Evolutionary conservation across 2,113 vertebrate genomes (phyloP), one percentile per base, ranked within the genome.

Genomic region (Larimichthys polyactis): DNA sequence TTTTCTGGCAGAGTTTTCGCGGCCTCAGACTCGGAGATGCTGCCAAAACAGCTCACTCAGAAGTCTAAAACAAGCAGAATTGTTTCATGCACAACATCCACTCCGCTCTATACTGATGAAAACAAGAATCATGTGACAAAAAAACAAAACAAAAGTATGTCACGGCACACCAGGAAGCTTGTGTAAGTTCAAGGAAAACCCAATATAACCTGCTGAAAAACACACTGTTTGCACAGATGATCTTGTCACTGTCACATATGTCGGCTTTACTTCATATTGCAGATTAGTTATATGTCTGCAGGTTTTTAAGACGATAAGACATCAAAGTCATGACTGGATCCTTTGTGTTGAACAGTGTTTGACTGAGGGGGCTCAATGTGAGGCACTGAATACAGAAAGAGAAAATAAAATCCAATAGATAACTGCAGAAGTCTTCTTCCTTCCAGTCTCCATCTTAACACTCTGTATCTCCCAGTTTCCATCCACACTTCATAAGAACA

Each of bases 401-500:
- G 57, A 27, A 27, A 9, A 17, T 15, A 66, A 29, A 24, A 24
- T 24, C 24, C 24, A 24, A 24, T 24, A 24, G 27, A 27, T 27
- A 27, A 27, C 27, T 27, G 27, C 27, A 27, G 27, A 27, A 27
- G 27, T 27, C 27, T 27, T 27, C 27, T 27, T 27, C 27, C 27
- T 27, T 27, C 27, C 27, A 27, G 27, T 27, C 27, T 27, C 0
- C 20, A 22, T 52, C 51, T 62, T 27, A 36, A 68, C 29, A 19
- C 62, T 57, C 49, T 52, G 27, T 17, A 52, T 62, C 27, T 79
- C 52, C 29, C 63, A 51, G 54, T 43, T 68, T 63, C 15, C 51
- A 36, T 66, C 16, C 20, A 20, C 11, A 36, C 32, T 60, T 60
- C 36, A 36, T 36, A 76, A 73, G 58, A 74, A 27, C 78, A 55